Evolutionary conservation across 2,888 invertebrate genomes (phyloP).

Genomic region (Dascillus cervinus): DNA sequence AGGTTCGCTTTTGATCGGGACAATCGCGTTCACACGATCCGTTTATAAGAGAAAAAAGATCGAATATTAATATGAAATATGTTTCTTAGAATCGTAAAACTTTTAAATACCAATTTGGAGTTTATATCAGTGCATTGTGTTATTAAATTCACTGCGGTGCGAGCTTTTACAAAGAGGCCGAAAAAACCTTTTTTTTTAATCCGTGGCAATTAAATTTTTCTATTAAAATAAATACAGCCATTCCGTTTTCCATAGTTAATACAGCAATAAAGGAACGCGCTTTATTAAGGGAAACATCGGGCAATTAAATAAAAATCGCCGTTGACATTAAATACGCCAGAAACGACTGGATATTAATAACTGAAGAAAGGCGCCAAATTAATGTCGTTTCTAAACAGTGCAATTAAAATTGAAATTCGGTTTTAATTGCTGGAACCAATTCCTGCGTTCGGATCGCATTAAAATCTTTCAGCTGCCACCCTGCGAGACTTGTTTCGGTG

Average conservation of each 20-base stretch:
- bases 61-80: constrained; percentile 35
- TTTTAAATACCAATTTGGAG: constrained; percentile 29
- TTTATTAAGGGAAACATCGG: too few relatives aligned
- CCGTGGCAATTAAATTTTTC: constrained; percentile 32
- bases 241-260: constrained; percentile 30
- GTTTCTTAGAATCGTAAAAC: constrained; percentile 30
- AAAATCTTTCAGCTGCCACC: too few relatives aligned
- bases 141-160: constrained; percentile 28
- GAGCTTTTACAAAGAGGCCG: constrained; percentile 27
- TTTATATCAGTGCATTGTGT: constrained; percentile 35
- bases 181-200: constrained; percentile 23
- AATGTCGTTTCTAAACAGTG: too few relatives aligned
- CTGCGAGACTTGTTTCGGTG: too few relatives aligned
- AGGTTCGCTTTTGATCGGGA: constrained; percentile 1
- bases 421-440: too few relatives aligned
- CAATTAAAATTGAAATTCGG: too few relatives aligned
- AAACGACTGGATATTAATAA: too few relatives aligned
- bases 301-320: too few relatives aligned
- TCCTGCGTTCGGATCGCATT: too few relatives aligned
- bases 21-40: constrained; percentile 12
- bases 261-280: constrained; percentile 21
- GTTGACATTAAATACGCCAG: too few relatives aligned
- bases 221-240: constrained; percentile 31
- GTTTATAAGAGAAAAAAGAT: constrained; percentile 30
- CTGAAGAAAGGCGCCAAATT: too few relatives aligned